These are phyloP conservation scores for Mylabris sibirica DNA, from an alignment of 2,888 invertebrate genomes.

Conservation along the genomic window DNA sequence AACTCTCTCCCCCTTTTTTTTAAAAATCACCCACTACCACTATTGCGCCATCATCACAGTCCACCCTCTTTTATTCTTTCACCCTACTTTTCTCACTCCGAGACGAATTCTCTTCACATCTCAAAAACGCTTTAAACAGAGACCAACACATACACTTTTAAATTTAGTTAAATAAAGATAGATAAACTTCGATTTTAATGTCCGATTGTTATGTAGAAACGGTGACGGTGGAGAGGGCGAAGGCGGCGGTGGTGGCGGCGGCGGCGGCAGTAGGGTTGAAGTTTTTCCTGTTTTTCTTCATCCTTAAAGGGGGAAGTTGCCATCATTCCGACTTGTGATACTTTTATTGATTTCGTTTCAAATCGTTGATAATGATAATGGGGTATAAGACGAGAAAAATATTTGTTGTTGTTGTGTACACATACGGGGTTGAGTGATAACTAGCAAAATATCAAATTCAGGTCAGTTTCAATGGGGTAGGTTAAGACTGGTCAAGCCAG, in stretches of 20 bases:
- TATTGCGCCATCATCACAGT: slow-evolving; percentile 41
- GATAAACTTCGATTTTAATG: slow-evolving; percentile 38
- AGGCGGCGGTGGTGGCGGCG: background rate
- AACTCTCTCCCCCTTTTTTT: slow-evolving; percentile 27
- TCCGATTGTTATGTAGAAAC: slow-evolving; percentile 42
- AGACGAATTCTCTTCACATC: slow-evolving; percentile 44
- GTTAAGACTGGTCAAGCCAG: slow-evolving; percentile 54
- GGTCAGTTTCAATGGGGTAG: slow-evolving; percentile 34
- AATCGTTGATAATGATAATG: background rate
- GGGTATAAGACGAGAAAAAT: background rate
- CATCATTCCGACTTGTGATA: background rate
- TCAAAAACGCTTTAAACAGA: slow-evolving; percentile 26
- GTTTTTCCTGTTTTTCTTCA: slow-evolving; percentile 19
- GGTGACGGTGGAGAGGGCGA: background rate
- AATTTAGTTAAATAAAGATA: slow-evolving; percentile 33
- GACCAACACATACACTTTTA: slow-evolving; percentile 36
- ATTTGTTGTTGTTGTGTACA: background rate
- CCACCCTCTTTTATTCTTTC: slow-evolving; percentile 60
- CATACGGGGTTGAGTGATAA: background rate
- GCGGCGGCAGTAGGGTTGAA: background rate
- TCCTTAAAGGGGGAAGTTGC: slow-evolving; percentile 12
- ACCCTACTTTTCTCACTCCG: slow-evolving; percentile 61
- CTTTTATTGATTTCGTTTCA: background rate
- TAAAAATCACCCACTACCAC: slow-evolving; percentile 54
- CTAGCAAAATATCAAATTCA: slow-evolving; percentile 40